Evolutionary conservation across 2,888 invertebrate species (phyloP).

Genomic region (Resseliella maxima): DNA sequence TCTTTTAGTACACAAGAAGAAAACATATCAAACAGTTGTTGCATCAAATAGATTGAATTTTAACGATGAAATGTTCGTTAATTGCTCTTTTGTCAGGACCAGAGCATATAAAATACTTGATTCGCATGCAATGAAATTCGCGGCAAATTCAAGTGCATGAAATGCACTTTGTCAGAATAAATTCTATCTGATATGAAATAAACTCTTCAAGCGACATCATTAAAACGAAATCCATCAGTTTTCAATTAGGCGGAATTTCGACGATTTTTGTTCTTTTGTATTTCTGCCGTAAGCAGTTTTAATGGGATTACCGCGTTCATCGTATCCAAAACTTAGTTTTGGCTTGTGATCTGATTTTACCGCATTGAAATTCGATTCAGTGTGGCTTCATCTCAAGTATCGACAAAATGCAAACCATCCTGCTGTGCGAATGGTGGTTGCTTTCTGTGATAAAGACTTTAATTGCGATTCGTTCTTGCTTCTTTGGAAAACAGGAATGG

Average conservation of each 20-base stretch:
- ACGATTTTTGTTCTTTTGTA: background rate
- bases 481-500: background rate
- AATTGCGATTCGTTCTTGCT: background rate
- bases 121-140: background rate
- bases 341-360: background rate
- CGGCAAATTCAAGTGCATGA: background rate
- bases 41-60: background rate
- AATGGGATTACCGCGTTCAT: background rate
- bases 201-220: background rate
- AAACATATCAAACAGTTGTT: background rate
- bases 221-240: background rate
- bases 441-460: background rate
- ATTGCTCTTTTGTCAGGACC: background rate
- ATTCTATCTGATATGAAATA: background rate
- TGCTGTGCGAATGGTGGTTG: background rate
- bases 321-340: background rate
- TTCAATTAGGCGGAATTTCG: slow-evolving; percentile 7
- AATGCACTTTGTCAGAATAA: background rate
- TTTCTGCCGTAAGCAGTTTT: background rate
- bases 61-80: background rate
- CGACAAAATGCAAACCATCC: slow-evolving; percentile 13
- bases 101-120: background rate
- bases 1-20: background rate
- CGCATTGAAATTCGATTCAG: background rate
- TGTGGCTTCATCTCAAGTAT: background rate